Base-by-base conservation (phyloP, 2,113 vertebrate species). In the Leiothrix lutea region DNA sequence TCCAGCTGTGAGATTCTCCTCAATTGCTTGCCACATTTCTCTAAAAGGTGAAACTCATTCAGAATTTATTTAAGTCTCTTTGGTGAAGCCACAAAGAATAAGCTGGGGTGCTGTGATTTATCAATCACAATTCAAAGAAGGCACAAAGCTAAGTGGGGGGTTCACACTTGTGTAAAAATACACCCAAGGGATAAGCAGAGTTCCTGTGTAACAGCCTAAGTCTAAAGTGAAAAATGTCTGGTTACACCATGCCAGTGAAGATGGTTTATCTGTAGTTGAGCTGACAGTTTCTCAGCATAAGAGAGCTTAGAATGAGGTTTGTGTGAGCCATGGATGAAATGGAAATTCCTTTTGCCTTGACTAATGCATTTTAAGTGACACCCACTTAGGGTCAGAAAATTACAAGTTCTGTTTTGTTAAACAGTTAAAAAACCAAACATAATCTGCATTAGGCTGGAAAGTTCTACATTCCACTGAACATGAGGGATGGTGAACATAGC, bases 301-400 rank as follows among this genome's bases (percentile, higher is more conserved):
- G 90, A 89, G 35, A 87, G 21, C 64, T 90, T 60, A 74, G 65
- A 94, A 58, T 22, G 77, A 36, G 65, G 56, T 74, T 92, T 64
- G 44, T 38, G 48, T 24, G 73, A 96, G 64, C 82, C 65, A 90
- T 17, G 74, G 74, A 45, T 80, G 64, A 95, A 94, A 89, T 48
- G 24, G 36, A 90, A 96, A 96, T 96, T 96, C 92, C 65, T 95
- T 94, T 88, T 0, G 16, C 88, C 83, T 93, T 33, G 2, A 83
- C 82, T 96, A 95, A 96, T 69, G 44, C 93, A 90, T 96, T 95
- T 94, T 86, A 96, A 93, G 65, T 78, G 42, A 96, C 90, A 88
- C 94, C 92, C 79, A 94, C 93, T 88, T 93, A 50, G 48, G 57
- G 90, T 93, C 57, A 80, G 73, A 96, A 95, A 93, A 96, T 90